phyloP scores from a whole-genome alignment of 2,113 vertebrate genomes.

The Antechinus flavipes region DNA sequence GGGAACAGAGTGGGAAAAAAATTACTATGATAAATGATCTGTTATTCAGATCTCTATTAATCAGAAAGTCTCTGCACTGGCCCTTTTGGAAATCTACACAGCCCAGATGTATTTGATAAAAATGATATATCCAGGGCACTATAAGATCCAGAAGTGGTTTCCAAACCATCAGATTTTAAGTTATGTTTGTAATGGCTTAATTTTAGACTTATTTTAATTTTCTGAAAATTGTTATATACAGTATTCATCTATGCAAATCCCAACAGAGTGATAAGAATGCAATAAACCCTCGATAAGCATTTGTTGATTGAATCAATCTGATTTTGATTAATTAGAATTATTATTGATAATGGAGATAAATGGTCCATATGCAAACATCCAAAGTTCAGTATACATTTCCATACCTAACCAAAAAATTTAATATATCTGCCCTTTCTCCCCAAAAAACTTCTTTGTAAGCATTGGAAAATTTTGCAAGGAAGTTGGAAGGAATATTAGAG shows the following conservation, averaged over 20 bases:
- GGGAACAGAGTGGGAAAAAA: not conserved
- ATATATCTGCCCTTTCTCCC: not conserved
- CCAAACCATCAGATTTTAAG: slow-evolving; percentile 31
- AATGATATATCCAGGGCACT: slow-evolving; percentile 22
- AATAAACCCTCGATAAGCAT: not conserved
- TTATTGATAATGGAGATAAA: not conserved
- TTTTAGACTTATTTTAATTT: slow-evolving; percentile 32
- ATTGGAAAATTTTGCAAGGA: not conserved
- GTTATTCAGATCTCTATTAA: slow-evolving; percentile 24
- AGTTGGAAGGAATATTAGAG: not conserved
- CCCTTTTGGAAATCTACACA: slow-evolving; percentile 32
- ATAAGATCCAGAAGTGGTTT: not conserved
- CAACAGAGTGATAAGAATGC: not conserved
- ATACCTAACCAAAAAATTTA: not conserved
- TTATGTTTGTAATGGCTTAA: not conserved
- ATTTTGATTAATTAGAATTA: not conserved
- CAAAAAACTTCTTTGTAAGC: not conserved
- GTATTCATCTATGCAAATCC: not conserved
- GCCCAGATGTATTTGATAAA: not conserved
- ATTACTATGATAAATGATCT: not conserved
- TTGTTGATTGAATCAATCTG: not conserved
- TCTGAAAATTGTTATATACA: not conserved
- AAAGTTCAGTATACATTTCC: not conserved
- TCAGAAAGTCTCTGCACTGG: slow-evolving; percentile 19
- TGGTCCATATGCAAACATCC: not conserved